Conservation (phyloP, 2,797 vertebrate species). For the Corythornis leucogaster region DNA sequence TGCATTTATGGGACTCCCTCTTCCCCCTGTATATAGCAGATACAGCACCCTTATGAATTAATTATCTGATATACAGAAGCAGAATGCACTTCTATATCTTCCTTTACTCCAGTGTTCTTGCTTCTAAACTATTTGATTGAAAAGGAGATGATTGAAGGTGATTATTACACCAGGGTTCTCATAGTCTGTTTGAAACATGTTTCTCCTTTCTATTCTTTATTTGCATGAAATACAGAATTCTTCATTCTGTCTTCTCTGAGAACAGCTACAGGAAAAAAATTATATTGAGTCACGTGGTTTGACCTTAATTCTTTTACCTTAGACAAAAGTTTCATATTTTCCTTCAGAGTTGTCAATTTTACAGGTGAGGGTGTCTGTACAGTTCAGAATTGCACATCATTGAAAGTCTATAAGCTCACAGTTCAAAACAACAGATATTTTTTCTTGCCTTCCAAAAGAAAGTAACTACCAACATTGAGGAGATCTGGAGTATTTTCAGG, state of each 20-base stretch:
- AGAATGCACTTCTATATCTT: slow-evolving; percentile 22
- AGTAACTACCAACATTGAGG: not conserved
- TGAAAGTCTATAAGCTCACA: not conserved
- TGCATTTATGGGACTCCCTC: not conserved
- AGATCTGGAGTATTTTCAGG: not conserved
- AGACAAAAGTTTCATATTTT: not conserved
- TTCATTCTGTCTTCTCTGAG: not conserved
- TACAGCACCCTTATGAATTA: slow-evolving; percentile 1
- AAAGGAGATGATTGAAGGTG: slow-evolving; percentile 45
- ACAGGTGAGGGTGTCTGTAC: not conserved
- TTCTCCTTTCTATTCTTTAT: slow-evolving; percentile 3
- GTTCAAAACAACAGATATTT: not conserved
- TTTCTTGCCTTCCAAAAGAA: not conserved
- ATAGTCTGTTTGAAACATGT: not conserved
- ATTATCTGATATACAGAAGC: slow-evolving; percentile 23
- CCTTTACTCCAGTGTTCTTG: not conserved
- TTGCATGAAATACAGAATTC: not conserved
- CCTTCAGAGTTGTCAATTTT: not conserved
- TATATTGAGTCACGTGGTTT: not conserved
- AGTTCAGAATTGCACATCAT: not conserved
- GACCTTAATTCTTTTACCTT: not conserved
- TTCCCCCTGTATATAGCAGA: not conserved
- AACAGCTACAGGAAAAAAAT: not conserved
- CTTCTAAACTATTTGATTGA: slow-evolving; percentile 61
- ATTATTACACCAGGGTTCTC: slow-evolving; percentile 21